Evolutionary conservation across 2,797 vertebrate genomes (phyloP).

Genomic region (Rhabdophis nuchalis): DNA sequence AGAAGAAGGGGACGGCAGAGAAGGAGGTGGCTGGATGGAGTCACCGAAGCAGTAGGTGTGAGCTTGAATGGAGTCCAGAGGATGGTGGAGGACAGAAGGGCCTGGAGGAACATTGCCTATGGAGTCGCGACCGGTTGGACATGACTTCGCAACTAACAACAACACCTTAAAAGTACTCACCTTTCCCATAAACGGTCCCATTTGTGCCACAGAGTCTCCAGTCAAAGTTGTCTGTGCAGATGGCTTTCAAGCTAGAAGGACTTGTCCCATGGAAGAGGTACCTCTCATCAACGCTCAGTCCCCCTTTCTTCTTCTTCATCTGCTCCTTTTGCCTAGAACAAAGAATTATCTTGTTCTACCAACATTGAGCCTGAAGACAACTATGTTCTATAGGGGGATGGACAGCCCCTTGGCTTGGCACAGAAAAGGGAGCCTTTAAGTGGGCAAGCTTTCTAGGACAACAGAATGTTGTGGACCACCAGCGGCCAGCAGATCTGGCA

Average conservation of each 20-base stretch:
- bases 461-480: background rate
- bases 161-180: conserved; percentile 62
- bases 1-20: too few relatives aligned
- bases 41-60: too few relatives aligned
- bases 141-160: too few relatives aligned
- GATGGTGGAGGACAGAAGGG: too few relatives aligned
- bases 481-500: too few relatives aligned
- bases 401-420: background rate
- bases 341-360: background rate
- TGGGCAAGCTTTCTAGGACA: background rate
- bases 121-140: too few relatives aligned
- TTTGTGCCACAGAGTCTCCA: conserved; percentile 78
- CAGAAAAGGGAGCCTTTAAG: background rate
- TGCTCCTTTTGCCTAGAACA: conserved; percentile 76
- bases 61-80: too few relatives aligned
- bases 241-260: conserved; percentile 44
- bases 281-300: conserved; percentile 66
- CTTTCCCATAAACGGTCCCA: conserved; percentile 79
- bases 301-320: conserved; percentile 75
- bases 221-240: conserved; percentile 84
- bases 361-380: too few relatives aligned
- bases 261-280: conserved; percentile 80
- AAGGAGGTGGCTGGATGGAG: too few relatives aligned
- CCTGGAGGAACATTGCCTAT: too few relatives aligned
- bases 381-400: background rate